phyloP scores from a whole-genome alignment of 2,888 invertebrate species.

The Omphaloscelis lunosa region DNA sequence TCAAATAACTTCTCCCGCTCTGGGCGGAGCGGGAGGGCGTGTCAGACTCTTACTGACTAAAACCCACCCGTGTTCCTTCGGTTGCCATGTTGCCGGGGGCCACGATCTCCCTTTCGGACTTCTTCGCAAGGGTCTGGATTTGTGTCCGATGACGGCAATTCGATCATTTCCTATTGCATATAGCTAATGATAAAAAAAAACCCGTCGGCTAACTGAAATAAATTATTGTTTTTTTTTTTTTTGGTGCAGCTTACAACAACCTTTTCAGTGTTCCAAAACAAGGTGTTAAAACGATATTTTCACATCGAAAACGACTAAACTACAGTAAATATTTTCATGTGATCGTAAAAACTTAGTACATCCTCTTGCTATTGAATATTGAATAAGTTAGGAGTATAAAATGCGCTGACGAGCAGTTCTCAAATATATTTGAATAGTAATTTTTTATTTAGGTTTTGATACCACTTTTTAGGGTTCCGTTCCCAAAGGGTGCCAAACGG shows the following conservation, averaged over 20 bases:
- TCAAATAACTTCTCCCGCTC: no score
- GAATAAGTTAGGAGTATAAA: conserved; percentile 71
- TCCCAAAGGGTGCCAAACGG: not conserved
- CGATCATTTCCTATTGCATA: not conserved
- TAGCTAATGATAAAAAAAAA: not conserved
- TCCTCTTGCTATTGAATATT: conserved; percentile 59
- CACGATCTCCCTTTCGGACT: no score
- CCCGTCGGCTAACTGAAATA: not conserved
- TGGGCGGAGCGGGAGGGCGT: no score
- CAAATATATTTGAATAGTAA: conserved; percentile 70
- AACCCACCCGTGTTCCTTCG: no score
- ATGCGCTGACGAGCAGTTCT: conserved; percentile 72
- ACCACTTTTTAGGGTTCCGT: conserved; percentile 5
- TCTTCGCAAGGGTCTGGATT: not conserved
- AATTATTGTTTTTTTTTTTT: not conserved
- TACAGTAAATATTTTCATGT: conserved; percentile 22
- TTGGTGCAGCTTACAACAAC: not conserved
- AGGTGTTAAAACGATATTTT: not conserved
- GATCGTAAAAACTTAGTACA: conserved; percentile 43
- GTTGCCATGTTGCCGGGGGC: no score
- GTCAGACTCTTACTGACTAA: no score
- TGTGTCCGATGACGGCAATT: not conserved
- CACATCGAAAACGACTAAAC: not conserved
- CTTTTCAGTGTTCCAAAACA: not conserved
- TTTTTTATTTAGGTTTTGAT: conserved; percentile 47